A percentile compares a stretch with the other conserved stretches of the same genome.
Evolutionary conservation across 2,888 invertebrate genomes (phyloP).

Genomic region (Lamellibrachia columna): DNA sequence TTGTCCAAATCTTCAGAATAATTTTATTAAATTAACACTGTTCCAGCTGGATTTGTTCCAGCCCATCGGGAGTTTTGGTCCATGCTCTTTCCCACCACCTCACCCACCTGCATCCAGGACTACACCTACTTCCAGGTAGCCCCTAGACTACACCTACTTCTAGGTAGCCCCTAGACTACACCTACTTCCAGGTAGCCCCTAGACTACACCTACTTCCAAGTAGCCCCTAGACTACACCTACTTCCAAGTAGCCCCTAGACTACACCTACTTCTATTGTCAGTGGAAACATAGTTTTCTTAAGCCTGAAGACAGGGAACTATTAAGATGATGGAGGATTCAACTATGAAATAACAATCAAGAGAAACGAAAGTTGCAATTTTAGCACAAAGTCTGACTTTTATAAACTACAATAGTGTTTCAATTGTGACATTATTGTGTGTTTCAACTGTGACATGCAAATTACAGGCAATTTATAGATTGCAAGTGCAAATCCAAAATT

Average conservation of each 20-base stretch:
- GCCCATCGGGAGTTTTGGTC: no score
- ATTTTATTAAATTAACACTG: no score
- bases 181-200: no score
- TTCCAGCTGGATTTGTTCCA: no score
- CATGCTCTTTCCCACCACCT: no score
- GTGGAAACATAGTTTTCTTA: not conserved
- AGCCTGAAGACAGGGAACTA: not conserved
- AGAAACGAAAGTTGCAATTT: not conserved
- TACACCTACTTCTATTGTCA: not conserved
- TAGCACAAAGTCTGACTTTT: not conserved
- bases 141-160: no score
- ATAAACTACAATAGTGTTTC: not conserved
- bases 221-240: not conserved
- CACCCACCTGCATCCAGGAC: no score
- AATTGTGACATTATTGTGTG: not conserved
- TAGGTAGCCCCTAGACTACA: no score
- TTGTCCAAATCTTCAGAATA: no score
- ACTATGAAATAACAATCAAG: not conserved
- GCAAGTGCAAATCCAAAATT: no score
- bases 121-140: no score
- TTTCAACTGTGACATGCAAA: not conserved
- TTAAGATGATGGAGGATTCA: constrained; percentile 1
- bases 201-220: not conserved
- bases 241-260: not conserved
- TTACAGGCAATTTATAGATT: not conserved